Base-by-base conservation (phyloP, 2,113 vertebrate species). In the Daubentonia madagascariensis region DNA sequence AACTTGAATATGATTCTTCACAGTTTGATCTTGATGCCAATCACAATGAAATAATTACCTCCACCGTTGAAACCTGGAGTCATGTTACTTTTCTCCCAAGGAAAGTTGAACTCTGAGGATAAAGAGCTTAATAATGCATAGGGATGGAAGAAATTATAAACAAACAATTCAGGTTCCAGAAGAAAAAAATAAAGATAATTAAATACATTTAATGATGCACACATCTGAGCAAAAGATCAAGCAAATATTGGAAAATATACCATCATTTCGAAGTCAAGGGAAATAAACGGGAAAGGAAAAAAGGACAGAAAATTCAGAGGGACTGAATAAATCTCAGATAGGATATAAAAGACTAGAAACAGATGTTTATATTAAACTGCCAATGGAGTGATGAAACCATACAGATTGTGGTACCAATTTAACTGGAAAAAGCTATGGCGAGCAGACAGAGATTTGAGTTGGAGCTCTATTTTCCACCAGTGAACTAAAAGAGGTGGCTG, bases 391-490 rank as follows among this genome's bases (percentile, higher is more conserved):
- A 97, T 97, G 98, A 89, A 91, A 73, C 96, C 95, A 73, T 98
- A 96, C 98, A 98, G 97, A 98, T 98, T 65, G 97, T 22, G 4
- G 84, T 67, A 84, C 85, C 98, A 97, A 95, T 40, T 30, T 97
- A 96, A 92, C 98, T 94, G 92, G 92, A 86, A 97, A 97, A 88
- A 98, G 83, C 97, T 95, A 95, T 76, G 3, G 97, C 0, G 3
- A 78, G 98, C 91, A 83, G 22, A 96, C 97, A 97, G 92, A 96
- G 93, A 94, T 96, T 98, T 8, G 22, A 52, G n/a, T 73, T 94
- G 97, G 89, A 97, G 96, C 95, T 98, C 98, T 40, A 91, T 96
- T 98, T 97, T 98, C 96, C 98, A 98, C 97, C 97, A 98, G 97
- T 45, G 95, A 95, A 1, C 96, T 96, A 0, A 97, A 95, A 97